phyloP scores from a whole-genome alignment of 2,797 vertebrate genomes.

The Dromococcyx pavoninus region DNA sequence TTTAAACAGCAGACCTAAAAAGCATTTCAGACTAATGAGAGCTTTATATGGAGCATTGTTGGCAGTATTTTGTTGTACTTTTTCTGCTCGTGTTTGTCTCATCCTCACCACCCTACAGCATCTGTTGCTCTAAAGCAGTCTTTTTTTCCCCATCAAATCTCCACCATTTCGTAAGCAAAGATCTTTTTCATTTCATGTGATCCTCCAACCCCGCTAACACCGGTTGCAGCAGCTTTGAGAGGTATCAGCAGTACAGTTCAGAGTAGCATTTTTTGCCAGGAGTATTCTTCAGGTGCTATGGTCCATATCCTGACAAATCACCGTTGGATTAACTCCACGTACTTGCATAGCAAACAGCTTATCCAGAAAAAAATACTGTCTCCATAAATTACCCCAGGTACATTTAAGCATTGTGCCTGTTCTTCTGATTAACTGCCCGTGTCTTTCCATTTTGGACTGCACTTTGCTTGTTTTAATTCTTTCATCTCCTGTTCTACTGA shows the following conservation, averaged over 20 bases:
- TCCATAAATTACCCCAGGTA: not conserved
- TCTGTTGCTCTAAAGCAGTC: not conserved
- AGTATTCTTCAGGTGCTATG: slow-evolving; percentile 18
- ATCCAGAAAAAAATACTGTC: not conserved
- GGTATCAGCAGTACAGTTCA: not conserved
- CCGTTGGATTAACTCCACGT: not conserved
- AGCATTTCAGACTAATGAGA: not conserved
- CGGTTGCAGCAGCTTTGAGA: not conserved
- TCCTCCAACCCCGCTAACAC: not conserved
- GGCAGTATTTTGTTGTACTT: not conserved
- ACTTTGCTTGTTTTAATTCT: not conserved
- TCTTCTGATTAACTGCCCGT: not conserved
- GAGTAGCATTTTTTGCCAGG: not conserved
- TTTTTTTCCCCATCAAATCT: not conserved
- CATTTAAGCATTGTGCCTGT: not conserved
- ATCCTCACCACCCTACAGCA: not conserved
- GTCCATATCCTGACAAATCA: not conserved
- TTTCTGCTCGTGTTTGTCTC: not conserved
- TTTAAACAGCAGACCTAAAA: not conserved
- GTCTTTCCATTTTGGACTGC: not conserved
- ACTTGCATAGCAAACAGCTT: not conserved
- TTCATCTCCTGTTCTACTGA: not conserved
- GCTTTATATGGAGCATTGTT: not conserved
- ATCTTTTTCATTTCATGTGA: not conserved
- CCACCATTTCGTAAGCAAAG: not conserved